Conservation (phyloP, 2,797 vertebrate species). For the Sebastes elongatus region DNA sequence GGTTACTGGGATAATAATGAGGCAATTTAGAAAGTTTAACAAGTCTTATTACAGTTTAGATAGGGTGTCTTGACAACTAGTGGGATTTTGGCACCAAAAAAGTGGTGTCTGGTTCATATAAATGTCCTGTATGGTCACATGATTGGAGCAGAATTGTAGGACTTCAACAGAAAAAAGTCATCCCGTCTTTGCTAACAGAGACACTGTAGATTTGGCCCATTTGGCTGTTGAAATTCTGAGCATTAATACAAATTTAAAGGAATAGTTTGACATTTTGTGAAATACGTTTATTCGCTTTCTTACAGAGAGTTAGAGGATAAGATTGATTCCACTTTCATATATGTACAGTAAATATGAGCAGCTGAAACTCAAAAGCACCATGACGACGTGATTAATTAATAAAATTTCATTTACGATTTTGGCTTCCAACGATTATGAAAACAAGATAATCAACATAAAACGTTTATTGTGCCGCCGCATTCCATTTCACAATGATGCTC, state of each 20-base stretch:
- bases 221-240: no score
- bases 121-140: background rate
- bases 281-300: no score
- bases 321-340: background rate
- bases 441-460: no score
- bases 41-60: background rate
- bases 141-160: background rate
- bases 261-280: no score
- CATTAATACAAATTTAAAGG: no score
- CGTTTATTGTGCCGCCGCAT: no score
- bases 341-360: background rate
- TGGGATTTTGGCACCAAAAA: slow-evolving; percentile 17
- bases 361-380: background rate
- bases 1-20: background rate
- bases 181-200: background rate
- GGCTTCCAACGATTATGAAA: no score
- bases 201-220: no score
- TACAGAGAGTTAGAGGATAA: no score
- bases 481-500: no score
- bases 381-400: background rate
- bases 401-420: no score
- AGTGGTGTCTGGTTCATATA: background rate
- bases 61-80: background rate
- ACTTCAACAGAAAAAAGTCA: background rate
- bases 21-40: background rate